These are phyloP conservation scores for Bufotes viridis DNA, from an alignment of 2,797 vertebrate genomes.

Conservation along the genomic window DNA sequence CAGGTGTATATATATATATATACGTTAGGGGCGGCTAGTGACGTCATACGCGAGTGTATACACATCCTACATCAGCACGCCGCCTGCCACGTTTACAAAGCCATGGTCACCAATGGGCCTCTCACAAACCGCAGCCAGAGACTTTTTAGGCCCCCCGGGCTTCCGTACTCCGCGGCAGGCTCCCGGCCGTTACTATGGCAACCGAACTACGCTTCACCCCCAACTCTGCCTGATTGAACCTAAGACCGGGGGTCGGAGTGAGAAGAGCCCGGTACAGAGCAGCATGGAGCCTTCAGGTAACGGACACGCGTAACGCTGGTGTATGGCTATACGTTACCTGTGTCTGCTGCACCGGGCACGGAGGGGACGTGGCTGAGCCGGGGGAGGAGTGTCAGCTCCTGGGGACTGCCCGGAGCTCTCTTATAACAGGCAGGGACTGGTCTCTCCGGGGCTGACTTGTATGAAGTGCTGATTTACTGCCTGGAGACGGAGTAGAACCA, in stretches of 20 bases:
- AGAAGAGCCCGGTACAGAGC: not conserved
- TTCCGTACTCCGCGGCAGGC: conserved; percentile 8
- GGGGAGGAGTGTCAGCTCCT: conserved; percentile 14
- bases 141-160: not conserved
- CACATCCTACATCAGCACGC: not conserved
- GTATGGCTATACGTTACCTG: not conserved
- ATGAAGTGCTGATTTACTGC: not conserved
- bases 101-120: not conserved
- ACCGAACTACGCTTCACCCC: not conserved
- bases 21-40: no score
- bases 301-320: no score
- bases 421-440: conserved; percentile 5
- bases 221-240: not conserved
- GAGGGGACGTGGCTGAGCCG: no score
- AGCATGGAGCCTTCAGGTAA: conserved; percentile 31
- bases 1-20: no score
- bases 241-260: not conserved
- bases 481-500: not conserved
- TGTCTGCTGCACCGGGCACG: no score
- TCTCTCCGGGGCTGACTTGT: not conserved
- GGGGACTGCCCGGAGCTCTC: not conserved
- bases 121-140: not conserved
- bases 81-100: not conserved
- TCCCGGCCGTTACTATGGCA: conserved; percentile 16
- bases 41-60: not conserved